Percentiles rank a stretch among this genome's conserved stretches.
These are phyloP conservation scores for Aeoliscus strigatus DNA, from an alignment of 2,797 vertebrate genomes.

Conservation along the genomic window DNA sequence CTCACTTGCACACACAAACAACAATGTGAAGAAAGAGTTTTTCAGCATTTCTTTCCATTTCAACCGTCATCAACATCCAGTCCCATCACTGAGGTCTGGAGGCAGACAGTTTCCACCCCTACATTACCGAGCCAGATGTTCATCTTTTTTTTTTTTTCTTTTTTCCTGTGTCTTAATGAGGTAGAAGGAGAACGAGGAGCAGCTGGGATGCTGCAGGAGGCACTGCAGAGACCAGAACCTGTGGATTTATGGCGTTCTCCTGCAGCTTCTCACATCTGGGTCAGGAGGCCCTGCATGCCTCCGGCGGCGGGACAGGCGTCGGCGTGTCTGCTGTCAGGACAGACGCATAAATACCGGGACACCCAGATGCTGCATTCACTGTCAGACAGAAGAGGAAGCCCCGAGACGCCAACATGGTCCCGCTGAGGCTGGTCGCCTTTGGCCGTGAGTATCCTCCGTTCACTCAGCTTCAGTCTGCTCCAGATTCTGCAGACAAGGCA, in stretches of 20 bases:
- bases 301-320: constrained; percentile 49
- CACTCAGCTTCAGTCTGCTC: neutral
- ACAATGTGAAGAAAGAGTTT: too few species aligned
- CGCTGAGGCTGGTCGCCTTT: constrained; percentile 49
- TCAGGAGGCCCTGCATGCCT: constrained; percentile 48
- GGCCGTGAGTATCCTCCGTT: constrained; percentile 41
- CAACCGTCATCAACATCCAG: too few species aligned
- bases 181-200: constrained; percentile 16
- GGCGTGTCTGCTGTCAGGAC: constrained; percentile 45
- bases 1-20: too few species aligned
- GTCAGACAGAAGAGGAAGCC: constrained; percentile 21
- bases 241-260: constrained; percentile 43
- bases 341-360: constrained; percentile 43
- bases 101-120: too few species aligned
- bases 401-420: constrained; percentile 43
- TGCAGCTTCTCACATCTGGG: constrained; percentile 51
- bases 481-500: too few species aligned
- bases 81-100: too few species aligned
- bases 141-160: too few species aligned
- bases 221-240: constrained; percentile 38
- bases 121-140: constrained; percentile 39
- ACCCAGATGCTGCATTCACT: constrained; percentile 17
- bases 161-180: constrained; percentile 37
- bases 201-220: too few species aligned
- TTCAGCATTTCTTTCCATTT: too few species aligned